Conservation (phyloP, 1,140 invertebrate genomes). For the Maconellicoccus hirsutus region DNA sequence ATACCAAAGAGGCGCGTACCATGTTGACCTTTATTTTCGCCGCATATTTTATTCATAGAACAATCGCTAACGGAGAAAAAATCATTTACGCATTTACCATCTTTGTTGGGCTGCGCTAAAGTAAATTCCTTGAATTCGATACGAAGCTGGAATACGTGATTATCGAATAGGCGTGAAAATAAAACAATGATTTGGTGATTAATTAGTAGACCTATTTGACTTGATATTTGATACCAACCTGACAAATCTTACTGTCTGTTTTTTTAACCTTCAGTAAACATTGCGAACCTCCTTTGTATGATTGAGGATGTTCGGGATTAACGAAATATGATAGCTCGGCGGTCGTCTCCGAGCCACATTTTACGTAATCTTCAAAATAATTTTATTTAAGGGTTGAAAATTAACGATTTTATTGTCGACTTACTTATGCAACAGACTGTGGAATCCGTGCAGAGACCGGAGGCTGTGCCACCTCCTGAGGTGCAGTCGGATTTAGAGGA, state of each 20-base stretch:
- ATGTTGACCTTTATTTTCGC: constrained; percentile 67
- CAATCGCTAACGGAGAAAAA: constrained; percentile 55
- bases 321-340: constrained; percentile 74
- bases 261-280: constrained; percentile 57
- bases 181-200: too few species aligned
- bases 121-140: constrained; percentile 64
- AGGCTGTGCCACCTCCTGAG: constrained; percentile 52
- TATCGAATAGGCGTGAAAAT: not conserved
- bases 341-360: constrained; percentile 52
- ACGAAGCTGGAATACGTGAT: constrained; percentile 44
- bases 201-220: not conserved
- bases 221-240: constrained; percentile 41
- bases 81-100: constrained; percentile 58
- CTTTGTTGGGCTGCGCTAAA: constrained; percentile 55
- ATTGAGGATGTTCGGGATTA: constrained; percentile 55
- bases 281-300: constrained; percentile 49
- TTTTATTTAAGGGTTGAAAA: not conserved
- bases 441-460: constrained; percentile 55
- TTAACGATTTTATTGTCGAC: constrained; percentile 33
- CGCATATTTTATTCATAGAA: constrained; percentile 57
- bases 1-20: constrained; percentile 34
- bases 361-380: constrained; percentile 45
- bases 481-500: constrained; percentile 58
- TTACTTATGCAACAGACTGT: constrained; percentile 68
- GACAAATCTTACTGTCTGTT: constrained; percentile 56